Conservation (phyloP, 2,113 vertebrate species). For the Indri indri region DNA sequence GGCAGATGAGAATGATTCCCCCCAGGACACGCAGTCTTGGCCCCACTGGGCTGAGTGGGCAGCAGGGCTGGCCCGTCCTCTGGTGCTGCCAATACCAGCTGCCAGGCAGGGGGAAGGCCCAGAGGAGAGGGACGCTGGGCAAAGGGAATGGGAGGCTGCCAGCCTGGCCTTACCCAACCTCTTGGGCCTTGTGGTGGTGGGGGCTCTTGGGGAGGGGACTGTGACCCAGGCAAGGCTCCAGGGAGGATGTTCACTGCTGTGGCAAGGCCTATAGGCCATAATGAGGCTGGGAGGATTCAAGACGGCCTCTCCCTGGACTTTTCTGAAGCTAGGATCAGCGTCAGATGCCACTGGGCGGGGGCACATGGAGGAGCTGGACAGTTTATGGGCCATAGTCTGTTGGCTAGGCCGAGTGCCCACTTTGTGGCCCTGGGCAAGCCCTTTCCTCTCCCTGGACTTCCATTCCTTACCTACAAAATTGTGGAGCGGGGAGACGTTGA, state of each 20-base stretch:
- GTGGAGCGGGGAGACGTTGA: not conserved
- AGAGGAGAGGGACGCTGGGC: conserved; percentile 65
- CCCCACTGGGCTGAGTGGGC: conserved; percentile 41
- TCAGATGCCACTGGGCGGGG: not conserved
- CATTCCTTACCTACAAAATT: conserved; percentile 50
- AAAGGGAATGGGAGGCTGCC: conserved; percentile 73
- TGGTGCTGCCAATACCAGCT: conserved; percentile 45
- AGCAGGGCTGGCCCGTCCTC: conserved; percentile 45
- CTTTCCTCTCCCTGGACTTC: not conserved
- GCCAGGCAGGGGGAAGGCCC: conserved; percentile 64
- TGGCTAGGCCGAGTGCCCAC: not conserved
- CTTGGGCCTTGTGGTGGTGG: not conserved
- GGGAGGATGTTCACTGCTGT: not conserved
- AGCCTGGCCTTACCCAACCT: conserved; percentile 59
- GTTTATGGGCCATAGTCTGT: not conserved
- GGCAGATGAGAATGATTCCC: not conserved
- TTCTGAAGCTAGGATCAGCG: not conserved
- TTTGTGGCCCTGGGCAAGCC: not conserved
- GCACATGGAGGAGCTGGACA: not conserved
- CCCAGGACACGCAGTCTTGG: conserved; percentile 11
- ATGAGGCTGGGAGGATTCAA: not conserved
- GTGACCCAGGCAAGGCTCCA: not conserved
- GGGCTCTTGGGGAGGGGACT: not conserved
- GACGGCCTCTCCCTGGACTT: not conserved
- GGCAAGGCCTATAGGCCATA: not conserved